These are phyloP conservation scores for Lipotes vexillifer DNA, from an alignment of 2,113 vertebrate genomes.

Conservation along the genomic window DNA sequence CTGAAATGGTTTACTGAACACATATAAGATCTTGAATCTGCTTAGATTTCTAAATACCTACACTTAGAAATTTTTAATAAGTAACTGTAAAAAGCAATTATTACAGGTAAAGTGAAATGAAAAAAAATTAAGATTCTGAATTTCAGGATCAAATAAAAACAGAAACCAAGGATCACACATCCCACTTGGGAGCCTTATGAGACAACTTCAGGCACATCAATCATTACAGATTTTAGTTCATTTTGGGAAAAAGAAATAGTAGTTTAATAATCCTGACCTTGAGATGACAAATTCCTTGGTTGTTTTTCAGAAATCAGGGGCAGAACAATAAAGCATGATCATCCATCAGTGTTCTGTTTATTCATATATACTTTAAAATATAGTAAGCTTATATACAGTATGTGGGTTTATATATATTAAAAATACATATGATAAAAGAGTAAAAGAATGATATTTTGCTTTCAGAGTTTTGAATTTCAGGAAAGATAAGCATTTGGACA, in stretches of 20 bases:
- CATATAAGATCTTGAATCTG: not conserved
- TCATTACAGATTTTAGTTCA: not conserved
- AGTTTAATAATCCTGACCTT: not conserved
- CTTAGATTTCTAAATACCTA: not conserved
- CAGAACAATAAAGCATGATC: not conserved
- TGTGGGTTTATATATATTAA: not conserved
- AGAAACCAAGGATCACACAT: not conserved
- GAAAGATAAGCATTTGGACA: not conserved
- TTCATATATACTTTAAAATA: not conserved
- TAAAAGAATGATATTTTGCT: not conserved
- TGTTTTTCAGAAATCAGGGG: not conserved
- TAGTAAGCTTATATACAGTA: not conserved
- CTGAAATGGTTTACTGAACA: not conserved
- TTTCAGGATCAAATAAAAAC: not conserved
- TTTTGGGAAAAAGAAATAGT: not conserved
- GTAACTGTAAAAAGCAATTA: not conserved
- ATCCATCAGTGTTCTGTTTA: not conserved
- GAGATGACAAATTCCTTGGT: not conserved
- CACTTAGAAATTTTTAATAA: not conserved
- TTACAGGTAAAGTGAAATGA: not conserved
- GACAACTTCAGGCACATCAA: not conserved
- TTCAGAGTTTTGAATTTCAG: not conserved
- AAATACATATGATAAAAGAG: not conserved
- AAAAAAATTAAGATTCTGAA: not conserved
- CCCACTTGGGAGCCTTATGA: not conserved